Conservation (phyloP, 1,140 invertebrate genomes). For the Plutomurus gul region DNA sequence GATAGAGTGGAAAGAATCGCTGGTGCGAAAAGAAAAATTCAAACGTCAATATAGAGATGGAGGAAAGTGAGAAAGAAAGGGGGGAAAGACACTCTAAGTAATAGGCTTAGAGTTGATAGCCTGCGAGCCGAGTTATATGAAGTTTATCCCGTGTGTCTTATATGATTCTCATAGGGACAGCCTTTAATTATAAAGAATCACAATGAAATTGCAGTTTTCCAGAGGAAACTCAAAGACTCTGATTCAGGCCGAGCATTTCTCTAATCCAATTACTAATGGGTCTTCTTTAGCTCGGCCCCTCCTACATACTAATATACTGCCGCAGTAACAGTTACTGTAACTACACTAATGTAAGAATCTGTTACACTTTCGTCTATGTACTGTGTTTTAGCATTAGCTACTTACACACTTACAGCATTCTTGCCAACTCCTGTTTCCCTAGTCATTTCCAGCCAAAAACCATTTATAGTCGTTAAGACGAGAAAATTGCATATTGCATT, state of each 20-base stretch:
- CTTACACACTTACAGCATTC: neutral
- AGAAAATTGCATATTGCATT: constrained; percentile 7
- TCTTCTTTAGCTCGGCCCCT: neutral
- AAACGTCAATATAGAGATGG: constrained; percentile 15
- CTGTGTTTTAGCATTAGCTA: no score
- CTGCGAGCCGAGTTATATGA: neutral
- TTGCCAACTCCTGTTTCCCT: neutral
- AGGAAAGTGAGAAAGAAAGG: neutral
- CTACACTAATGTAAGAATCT: constrained; percentile 13
- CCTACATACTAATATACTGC: constrained; percentile 17
- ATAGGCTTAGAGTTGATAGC: constrained; percentile 17
- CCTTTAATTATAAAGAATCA: constrained; percentile 27
- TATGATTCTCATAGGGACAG: constrained; percentile 5
- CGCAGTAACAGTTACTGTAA: neutral
- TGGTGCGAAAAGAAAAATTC: constrained; percentile 21
- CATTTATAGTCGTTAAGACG: neutral
- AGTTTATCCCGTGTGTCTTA: constrained; percentile 12
- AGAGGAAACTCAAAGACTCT: neutral
- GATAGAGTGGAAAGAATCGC: neutral
- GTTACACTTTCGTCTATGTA: constrained; percentile 5
- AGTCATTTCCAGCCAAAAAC: neutral
- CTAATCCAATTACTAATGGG: constrained; percentile 29
- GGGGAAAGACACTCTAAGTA: neutral
- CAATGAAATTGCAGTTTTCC: constrained; percentile 15
- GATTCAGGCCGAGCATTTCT: constrained; percentile 4